Conservation (phyloP, 2,113 vertebrate genomes). For the Ondatra zibethicus region DNA sequence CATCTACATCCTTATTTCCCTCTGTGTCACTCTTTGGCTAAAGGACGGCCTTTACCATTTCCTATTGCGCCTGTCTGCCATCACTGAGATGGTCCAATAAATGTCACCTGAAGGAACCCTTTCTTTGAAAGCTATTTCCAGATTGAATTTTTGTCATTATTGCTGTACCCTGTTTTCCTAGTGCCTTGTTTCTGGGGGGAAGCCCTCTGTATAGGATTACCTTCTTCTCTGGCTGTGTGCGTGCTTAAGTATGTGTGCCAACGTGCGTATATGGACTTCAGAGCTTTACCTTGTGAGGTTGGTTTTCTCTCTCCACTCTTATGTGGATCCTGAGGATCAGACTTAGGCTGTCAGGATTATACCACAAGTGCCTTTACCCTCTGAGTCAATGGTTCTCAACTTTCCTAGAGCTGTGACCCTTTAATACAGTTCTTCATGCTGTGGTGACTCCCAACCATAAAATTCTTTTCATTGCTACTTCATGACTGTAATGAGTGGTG, state of each 20-base stretch:
- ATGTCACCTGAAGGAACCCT: not conserved
- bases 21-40: not conserved
- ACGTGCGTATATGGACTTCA: not conserved
- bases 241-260: not conserved
- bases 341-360: no score
- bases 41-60: not conserved
- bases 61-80: not conserved
- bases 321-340: not conserved
- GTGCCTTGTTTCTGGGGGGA: not conserved
- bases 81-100: not conserved
- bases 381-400: not conserved
- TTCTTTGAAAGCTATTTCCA: slow-evolving; percentile 8
- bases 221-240: not conserved
- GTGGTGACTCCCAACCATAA: not conserved
- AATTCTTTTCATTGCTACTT: not conserved
- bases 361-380: not conserved
- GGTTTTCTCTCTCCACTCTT: not conserved
- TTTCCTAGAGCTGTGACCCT: not conserved
- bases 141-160: not conserved
- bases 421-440: not conserved
- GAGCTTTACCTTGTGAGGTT: not conserved
- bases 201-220: not conserved
- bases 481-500: not conserved
- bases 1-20: not conserved
- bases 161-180: not conserved